These are phyloP conservation scores for Aleiodes leptofemur DNA, from an alignment of 2,888 invertebrate species.

Conservation along the genomic window DNA sequence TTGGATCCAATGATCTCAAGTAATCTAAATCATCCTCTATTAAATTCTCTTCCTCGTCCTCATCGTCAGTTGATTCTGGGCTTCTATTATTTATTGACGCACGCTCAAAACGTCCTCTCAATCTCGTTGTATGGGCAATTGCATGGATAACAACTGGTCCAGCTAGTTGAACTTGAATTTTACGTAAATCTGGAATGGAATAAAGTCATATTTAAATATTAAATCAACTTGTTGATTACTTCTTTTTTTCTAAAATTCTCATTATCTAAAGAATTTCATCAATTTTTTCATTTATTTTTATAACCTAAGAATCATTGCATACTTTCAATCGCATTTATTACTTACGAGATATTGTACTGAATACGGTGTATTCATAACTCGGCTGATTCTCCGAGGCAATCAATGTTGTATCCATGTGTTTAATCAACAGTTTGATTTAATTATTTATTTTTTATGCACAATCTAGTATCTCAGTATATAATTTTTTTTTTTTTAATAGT, in stretches of 20 bases:
- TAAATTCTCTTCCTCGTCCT: slow-evolving; percentile 74
- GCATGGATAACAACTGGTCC: slow-evolving; percentile 69
- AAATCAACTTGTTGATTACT: neutral
- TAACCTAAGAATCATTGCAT: neutral
- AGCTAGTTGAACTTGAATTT: slow-evolving; percentile 60
- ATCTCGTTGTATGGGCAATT: slow-evolving; percentile 67
- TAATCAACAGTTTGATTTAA: neutral
- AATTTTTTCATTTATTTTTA: neutral
- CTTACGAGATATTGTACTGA: slow-evolving; percentile 63
- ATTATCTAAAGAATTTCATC: neutral
- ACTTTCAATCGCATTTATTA: neutral
- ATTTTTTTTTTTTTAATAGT: too few relatives aligned
- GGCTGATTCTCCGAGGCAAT: slow-evolving; percentile 55
- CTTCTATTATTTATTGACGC: slow-evolving; percentile 57
- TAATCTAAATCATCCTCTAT: slow-evolving; percentile 88
- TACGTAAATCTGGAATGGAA: slow-evolving; percentile 56
- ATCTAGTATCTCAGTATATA: too few relatives aligned
- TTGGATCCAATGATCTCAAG: slow-evolving; percentile 92
- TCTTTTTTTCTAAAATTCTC: neutral
- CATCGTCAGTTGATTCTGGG: slow-evolving; percentile 67
- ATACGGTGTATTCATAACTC: slow-evolving; percentile 58
- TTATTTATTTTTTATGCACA: neutral
- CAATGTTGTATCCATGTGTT: slow-evolving; percentile 19
- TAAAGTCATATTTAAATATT: neutral
- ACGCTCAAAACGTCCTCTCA: slow-evolving; percentile 67